Percentiles rank a stretch among this genome's conserved stretches.
Evolutionary conservation across 2,797 vertebrate species (phyloP).

Genomic region (Bradypodion ventrale): DNA sequence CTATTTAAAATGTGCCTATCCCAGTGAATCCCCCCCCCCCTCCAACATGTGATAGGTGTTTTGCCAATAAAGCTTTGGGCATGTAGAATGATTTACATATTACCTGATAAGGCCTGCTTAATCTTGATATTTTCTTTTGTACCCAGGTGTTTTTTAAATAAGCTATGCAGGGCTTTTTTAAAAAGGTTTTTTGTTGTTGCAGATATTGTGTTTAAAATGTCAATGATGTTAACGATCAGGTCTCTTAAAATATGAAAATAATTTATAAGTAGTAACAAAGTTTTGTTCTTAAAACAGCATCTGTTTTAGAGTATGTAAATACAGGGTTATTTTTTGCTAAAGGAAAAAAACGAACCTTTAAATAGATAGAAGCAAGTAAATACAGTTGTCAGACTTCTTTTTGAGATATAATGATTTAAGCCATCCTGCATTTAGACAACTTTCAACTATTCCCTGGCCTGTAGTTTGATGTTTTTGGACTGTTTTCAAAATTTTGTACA

Average conservation of each 20-base stretch:
- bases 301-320: neutral
- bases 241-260: neutral
- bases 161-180: neutral
- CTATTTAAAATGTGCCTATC: neutral
- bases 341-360: neutral
- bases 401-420: neutral
- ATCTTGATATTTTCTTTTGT: neutral
- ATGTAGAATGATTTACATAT: neutral
- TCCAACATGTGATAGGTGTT: neutral
- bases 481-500: neutral
- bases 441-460: neutral
- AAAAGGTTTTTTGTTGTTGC: neutral
- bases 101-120: neutral
- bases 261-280: neutral
- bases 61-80: constrained; percentile 4
- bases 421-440: neutral
- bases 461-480: neutral
- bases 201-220: constrained; percentile 7
- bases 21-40: too few species aligned
- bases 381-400: neutral
- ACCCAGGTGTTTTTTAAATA: neutral
- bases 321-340: neutral
- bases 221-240: neutral
- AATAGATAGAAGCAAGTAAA: neutral
- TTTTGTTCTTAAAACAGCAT: neutral